Base-by-base conservation (phyloP, 2,888 invertebrate genomes). In the Orthonychiurus folsomi region DNA sequence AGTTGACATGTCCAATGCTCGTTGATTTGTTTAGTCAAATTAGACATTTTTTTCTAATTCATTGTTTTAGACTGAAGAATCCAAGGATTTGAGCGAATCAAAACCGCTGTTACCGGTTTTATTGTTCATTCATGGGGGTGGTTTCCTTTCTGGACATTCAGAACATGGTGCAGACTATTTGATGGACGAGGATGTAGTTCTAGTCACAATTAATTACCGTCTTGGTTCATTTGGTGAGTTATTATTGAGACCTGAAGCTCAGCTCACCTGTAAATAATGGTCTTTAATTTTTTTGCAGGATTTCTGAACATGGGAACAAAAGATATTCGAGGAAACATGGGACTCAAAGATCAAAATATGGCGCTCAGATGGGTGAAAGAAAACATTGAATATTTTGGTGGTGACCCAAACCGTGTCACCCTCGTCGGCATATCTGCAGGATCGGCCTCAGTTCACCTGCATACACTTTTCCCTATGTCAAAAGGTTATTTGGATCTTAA, bases 301-400 rank as follows among this genome's bases (percentile, higher is more conserved):
- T n/a, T n/a, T n/a, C n/a, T n/a, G n/a, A n/a, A n/a, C n/a, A n/a
- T n/a, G n/a, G n/a, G n/a, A n/a, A n/a, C n/a, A n/a, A n/a, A n/a
- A n/a, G n/a, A 52, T 5, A 20, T 20, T 12, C 5, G 24, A 5
- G 52, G 52, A n/a, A 52, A 52, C n/a, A 52, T 52, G 52, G 52
- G 52, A n/a, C 52, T 52, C 52, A 52, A 52, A n/a, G 52, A 52
- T 23, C 52, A 52, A 23, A 20, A 9, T n/a, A 9, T 52, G 21
- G 52, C 52, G 5, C 15, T 37, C 9, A 37, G 15, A 37, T 52
- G 52, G 52, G 52, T 52, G 5, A 9, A 52, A 23, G 52, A 52
- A 52, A 52, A 52, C 20, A 52, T 52, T 52, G 9, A 20, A 5
- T 52, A 21, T 20, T 52, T 52, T 52, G 52, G 52, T 52, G 52